Percentiles rank a stretch among this genome's conserved stretches.
These are phyloP conservation scores for Acropternis orthonyx DNA, from an alignment of 2,797 vertebrate genomes.

Conservation along the genomic window DNA sequence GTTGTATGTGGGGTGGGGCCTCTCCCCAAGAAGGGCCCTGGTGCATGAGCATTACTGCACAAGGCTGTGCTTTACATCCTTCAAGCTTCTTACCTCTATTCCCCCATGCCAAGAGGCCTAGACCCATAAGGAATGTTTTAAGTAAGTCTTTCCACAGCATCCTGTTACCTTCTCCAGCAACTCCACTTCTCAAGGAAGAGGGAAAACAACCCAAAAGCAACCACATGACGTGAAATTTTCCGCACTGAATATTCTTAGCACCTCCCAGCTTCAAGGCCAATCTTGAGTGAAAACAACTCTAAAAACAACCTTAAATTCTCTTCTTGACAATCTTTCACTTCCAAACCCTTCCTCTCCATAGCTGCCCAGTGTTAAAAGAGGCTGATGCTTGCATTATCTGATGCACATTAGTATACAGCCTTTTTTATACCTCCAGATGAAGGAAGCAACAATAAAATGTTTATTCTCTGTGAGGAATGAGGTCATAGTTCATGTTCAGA, in stretches of 20 bases:
- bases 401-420: accelerated
- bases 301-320: background rate
- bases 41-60: background rate
- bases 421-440: background rate
- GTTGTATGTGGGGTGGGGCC: background rate
- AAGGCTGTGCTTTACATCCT: background rate
- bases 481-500: background rate
- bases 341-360: background rate
- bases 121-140: background rate
- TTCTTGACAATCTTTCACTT: background rate
- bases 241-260: background rate
- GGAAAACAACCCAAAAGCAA: background rate
- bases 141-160: background rate
- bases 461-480: background rate
- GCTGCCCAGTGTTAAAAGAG: background rate
- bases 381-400: background rate
- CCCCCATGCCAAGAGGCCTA: background rate
- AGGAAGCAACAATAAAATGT: background rate
- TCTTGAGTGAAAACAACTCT: background rate
- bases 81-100: background rate
- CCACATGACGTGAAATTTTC: background rate
- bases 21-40: background rate
- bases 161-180: background rate
- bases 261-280: background rate
- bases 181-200: background rate